Base-by-base conservation (phyloP, 2,888 invertebrate genomes). In the Auanema freiburgensis region DNA sequence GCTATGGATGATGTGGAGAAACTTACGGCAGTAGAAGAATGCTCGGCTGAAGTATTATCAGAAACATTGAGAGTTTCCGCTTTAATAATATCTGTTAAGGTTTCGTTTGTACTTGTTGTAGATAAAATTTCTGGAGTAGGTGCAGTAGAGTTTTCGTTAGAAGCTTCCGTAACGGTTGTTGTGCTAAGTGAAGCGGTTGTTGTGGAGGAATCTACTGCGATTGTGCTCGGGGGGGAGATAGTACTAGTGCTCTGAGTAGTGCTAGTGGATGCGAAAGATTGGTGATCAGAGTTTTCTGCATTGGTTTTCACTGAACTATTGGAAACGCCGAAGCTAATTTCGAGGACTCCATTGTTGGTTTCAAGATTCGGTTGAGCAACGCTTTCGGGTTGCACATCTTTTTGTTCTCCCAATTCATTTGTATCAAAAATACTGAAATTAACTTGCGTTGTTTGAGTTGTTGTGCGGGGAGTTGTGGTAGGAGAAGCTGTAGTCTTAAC, bases 391-490 rank as follows among this genome's bases (percentile, higher is more conserved):
- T 33, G 33, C 8, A 33, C 33, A 33, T 33, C 33, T 33, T 33
- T 33, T 33, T 33, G 33, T 8, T 33, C 33, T 3, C 33, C 33
- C 3, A 33, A 8, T 33, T 33, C 33, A 8, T 33, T 33, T 33
- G 33, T 33, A 5, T 33, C 33, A 33, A 33, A 33, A 33, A 33
- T 33, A 33, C 8, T 8, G 33, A 33, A 33, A 33, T 33, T 33
- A 58, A 67, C 67, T 67, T 67, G 67, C 67, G 66, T 67, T 62
- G 61, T 69, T 14, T 52, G 59, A 57, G 63, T 59, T 42, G 61
- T 43, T 41, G 67, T 46, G 41, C 58, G 52, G 25, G 54, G 51
- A 18, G 65, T 60, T 25, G 65, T 61, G 24, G 67, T 52, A 40
- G 63, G 24, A 49, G 50, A 51, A 41, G 71, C 49, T n/a, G 62